Evolutionary conservation across 2,113 vertebrate genomes (phyloP).

Genomic region (Myiopsitta monachus): DNA sequence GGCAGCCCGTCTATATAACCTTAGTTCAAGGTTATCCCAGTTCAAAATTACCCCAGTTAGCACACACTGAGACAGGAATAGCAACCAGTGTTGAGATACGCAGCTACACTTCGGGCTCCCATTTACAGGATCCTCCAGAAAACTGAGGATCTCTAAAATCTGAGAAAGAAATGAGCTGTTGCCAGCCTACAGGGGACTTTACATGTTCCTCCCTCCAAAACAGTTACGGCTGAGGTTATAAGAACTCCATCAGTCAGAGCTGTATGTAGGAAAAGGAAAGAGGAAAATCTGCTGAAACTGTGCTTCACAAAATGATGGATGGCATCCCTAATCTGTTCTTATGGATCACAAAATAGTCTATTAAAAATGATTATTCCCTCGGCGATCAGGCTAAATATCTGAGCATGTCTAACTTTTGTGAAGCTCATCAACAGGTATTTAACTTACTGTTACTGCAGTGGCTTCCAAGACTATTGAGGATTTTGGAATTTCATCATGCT

Average conservation of each 20-base stretch:
- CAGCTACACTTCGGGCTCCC: neutral
- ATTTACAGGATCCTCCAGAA: neutral
- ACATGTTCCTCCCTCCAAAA: neutral
- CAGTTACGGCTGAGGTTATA: neutral
- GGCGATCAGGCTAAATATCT: neutral
- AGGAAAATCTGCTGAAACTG: neutral
- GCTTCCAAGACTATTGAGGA: neutral
- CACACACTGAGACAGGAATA: neutral
- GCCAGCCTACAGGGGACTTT: neutral
- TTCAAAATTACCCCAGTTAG: neutral
- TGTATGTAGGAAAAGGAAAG: neutral
- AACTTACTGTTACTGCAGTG: neutral
- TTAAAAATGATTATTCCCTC: neutral
- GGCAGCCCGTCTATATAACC: neutral
- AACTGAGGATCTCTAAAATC: neutral
- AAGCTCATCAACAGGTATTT: neutral
- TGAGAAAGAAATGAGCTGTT: neutral
- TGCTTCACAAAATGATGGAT: neutral
- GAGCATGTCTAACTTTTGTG: neutral
- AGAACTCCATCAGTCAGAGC: neutral
- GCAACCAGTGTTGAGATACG: neutral
- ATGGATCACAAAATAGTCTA: neutral
- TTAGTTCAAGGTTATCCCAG: neutral
- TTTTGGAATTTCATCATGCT: neutral
- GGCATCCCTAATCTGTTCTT: neutral